Base-by-base conservation (phyloP, 2,797 vertebrate species). In the Sphaeramia orbicularis region DNA sequence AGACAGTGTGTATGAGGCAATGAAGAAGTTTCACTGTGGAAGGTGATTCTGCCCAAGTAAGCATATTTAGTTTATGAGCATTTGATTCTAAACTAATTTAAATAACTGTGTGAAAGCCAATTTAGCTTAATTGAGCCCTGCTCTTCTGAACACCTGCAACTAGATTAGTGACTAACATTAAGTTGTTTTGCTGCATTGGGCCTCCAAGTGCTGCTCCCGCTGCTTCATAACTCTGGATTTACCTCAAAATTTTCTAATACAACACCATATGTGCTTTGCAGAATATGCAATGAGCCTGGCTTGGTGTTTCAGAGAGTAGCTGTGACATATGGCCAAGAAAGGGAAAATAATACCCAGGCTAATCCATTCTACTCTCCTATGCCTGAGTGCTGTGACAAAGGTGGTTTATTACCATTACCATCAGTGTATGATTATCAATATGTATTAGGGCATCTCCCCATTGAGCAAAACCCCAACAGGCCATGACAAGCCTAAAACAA, bases 161-260 rank as follows among this genome's bases (percentile, higher is more conserved):
- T 87, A 89, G 91, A 94, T 94, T 93, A 94, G 86, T 81, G 86
- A 80, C 81, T 93, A 91, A 92, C 91, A 91, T 93, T 91, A 93
- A 92, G 90, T 89, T 91, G 82, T 92, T 94, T 93, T 92, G 88
- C 89, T 87, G 91, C 83, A 77, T 32, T 85, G 90, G 89, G 91
- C 85, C 71, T 86, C 78, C 80, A 78, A 91, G 86, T 86, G 86
- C 82, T 78, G 70, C 78, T 76, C 75, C 70, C 60, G 64, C 74
- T 10, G 47, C 88, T 86, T 89, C 81, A 87, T 90, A 91, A 92
- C 86, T 88, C 81, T 86, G 86, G 86, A 91, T 92, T 92, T 85
- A 86, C 81, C 90, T 91, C 85, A 86, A 85, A 60, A 82, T 89
- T 87, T 89, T 91, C 21, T 86, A 92, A 93, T 92, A 87, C 71